phyloP scores from a whole-genome alignment of 2,888 invertebrate genomes.

The Sussaba pulchella region DNA sequence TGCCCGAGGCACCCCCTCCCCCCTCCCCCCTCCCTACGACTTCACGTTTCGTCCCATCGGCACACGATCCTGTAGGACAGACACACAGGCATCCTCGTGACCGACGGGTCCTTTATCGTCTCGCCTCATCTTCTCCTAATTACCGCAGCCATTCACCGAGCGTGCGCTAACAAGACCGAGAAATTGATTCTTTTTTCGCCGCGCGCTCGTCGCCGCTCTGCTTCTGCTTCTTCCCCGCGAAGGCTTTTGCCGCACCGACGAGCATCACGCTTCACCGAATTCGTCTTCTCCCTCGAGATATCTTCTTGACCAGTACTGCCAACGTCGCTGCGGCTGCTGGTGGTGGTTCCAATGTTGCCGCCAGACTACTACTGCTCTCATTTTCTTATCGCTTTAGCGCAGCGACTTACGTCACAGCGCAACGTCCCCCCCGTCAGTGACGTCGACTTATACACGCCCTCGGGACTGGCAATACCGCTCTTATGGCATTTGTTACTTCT shows the following conservation, averaged over 20 bases:
- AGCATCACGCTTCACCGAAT: conserved; percentile 48
- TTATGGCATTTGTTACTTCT: conserved; percentile 17
- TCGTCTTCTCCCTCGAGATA: conserved; percentile 32
- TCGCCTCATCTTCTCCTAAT: conserved; percentile 69
- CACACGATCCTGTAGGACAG: conserved; percentile 28
- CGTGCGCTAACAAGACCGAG: conserved; percentile 65
- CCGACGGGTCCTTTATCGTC: conserved; percentile 54
- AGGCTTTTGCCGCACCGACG: conserved; percentile 27
- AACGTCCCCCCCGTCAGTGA: conserved; percentile 28
- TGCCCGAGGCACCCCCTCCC: conserved; percentile 17
- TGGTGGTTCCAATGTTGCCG: not conserved
- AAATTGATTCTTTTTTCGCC: conserved; percentile 68
- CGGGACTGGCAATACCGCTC: not conserved
- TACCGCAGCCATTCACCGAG: conserved; percentile 62
- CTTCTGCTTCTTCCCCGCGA: conserved; percentile 10
- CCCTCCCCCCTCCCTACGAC: conserved; percentile 34
- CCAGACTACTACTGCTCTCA: conserved; percentile 31
- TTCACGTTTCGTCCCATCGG: conserved; percentile 47
- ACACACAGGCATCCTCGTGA: conserved; percentile 38
- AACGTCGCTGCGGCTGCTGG: not conserved
- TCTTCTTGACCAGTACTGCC: conserved; percentile 42
- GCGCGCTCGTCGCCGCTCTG: not conserved
- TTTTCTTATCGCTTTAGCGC: conserved; percentile 61
- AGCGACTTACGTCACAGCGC: conserved; percentile 59
- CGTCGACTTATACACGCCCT: conserved; percentile 21